Evolutionary conservation across 2,797 vertebrate species (phyloP).

Genomic region (Tenualosa ilisha): DNA sequence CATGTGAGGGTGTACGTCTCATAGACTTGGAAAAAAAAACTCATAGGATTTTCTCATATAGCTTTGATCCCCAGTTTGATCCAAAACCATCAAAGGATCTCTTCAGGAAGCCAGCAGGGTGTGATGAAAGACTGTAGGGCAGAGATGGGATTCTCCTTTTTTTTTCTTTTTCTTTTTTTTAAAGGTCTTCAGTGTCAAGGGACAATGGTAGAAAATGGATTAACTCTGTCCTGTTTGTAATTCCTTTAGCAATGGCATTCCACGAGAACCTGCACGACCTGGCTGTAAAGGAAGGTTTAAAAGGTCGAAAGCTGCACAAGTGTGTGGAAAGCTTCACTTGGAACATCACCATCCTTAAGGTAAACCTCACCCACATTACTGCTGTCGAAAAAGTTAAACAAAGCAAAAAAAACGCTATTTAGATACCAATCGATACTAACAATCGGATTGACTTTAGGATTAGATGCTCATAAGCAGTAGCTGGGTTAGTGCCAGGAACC

Average conservation of each 20-base stretch:
- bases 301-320: conserved; percentile 93
- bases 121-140: neutral
- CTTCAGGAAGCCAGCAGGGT: neutral
- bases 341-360: conserved; percentile 99
- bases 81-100: neutral
- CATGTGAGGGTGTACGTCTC: neutral
- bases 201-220: neutral
- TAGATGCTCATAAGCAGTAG: too few relatives aligned
- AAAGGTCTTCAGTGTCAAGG: neutral
- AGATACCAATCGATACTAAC: too few relatives aligned
- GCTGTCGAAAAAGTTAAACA: too few relatives aligned
- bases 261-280: conserved; percentile 92
- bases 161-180: too few relatives aligned
- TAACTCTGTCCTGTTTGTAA: neutral
- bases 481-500: too few relatives aligned
- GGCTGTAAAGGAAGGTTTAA: conserved; percentile 91
- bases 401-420: too few relatives aligned
- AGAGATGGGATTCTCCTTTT: neutral
- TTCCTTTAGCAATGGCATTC: conserved; percentile 90
- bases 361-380: conserved; percentile 53
- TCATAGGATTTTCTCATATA: neutral
- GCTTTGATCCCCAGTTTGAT: conserved; percentile 4
- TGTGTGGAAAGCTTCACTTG: conserved; percentile 96
- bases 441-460: too few relatives aligned
- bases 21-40: neutral